phyloP scores from a whole-genome alignment of 2,888 invertebrate species.

The Parascotia fuliginaria region DNA sequence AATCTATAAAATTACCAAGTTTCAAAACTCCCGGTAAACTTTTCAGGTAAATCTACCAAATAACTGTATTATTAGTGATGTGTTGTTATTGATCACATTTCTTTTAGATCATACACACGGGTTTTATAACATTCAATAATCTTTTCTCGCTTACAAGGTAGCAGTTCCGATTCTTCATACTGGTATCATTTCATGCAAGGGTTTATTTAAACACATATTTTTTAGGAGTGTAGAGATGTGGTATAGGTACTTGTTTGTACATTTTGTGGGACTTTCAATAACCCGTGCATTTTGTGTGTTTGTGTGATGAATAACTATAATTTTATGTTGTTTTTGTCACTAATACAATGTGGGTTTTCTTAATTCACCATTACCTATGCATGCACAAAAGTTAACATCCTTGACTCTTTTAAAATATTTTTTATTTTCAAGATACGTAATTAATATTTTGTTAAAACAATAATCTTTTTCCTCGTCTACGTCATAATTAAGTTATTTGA shows the following conservation, averaged over 20 bases:
- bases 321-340: constrained; percentile 58
- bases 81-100: constrained; percentile 49
- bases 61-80: constrained; percentile 38
- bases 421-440: neutral
- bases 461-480: too few species aligned
- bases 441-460: too few species aligned
- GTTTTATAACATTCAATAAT: constrained; percentile 28
- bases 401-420: neutral
- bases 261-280: constrained; percentile 36
- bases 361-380: constrained; percentile 44
- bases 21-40: too few species aligned
- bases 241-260: constrained; percentile 39
- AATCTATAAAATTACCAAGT: too few species aligned
- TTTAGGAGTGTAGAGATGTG: constrained; percentile 26
- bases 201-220: constrained; percentile 42
- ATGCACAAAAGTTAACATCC: constrained; percentile 40
- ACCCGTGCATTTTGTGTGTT: constrained; percentile 42
- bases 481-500: too few species aligned
- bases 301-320: constrained; percentile 54
- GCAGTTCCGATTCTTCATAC: constrained; percentile 39
- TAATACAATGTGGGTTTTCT: constrained; percentile 54
- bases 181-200: constrained; percentile 64
- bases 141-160: constrained; percentile 43
- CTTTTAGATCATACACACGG: constrained; percentile 39
- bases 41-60: too few species aligned